Evolutionary conservation across 2,113 vertebrate species (phyloP), one percentile per base, ranked within the genome.

Genomic region (Halcyon senegalensis): DNA sequence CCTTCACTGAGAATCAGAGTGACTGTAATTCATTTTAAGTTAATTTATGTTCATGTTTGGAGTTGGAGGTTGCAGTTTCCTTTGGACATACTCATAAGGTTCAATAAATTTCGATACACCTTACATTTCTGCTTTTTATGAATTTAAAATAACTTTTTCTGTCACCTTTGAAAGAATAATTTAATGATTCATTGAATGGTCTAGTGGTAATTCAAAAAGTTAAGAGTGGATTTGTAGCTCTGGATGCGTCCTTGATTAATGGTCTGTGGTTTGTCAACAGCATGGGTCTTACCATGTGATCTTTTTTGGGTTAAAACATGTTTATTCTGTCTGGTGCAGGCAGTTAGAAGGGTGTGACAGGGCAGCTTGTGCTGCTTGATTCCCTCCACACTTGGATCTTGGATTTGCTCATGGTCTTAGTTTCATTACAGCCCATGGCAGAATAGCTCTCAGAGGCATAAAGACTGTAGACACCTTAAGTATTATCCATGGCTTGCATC

Each of bases 11-110:
- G 64, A 68, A 64, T 82, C 66, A 56, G 69, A 92, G 81, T 2
- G 8, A 66, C 84, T 87, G 43, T 94, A 94, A 86, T 75, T 94
- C 3, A 59, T 88, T 94, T 93, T 41, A 86, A 44, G 64, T 81
- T 90, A 77, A 94, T 90, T 93, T 84, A 78, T 31, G 41, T 55
- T 90, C 24, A 6, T 0, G 0, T 89, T 86, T 94, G 60, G 37
- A 77, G 25, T 10, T 62, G 33, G 37, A 58, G 41, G 55, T 73
- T 87, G 15, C 51, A 43, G 7, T 55, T 80, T 30, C 23, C 53
- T 58, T 68, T 81, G 37, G 41, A 46, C 58, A 18, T 53, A 37
- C 23, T 21, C 41, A 70, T 39, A 70, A 25, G 11, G 7, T 44
- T 94, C 59, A n/a, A 0, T 56, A 66, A 27, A 7, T 55, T 69